phyloP scores from a whole-genome alignment of 2,888 invertebrate species.

The Pegoplata infirma region DNA sequence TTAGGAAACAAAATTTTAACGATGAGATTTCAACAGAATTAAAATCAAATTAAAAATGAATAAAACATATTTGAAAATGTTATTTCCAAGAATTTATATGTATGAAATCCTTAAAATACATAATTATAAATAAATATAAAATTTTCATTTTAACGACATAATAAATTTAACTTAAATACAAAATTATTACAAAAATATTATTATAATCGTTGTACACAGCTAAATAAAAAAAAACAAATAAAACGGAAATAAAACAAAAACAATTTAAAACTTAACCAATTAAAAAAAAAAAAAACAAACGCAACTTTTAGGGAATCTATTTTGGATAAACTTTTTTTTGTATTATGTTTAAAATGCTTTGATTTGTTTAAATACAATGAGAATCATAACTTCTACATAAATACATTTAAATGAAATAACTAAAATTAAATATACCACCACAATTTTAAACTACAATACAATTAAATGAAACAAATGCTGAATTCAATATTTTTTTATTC shows the following conservation, averaged over 20 bases:
- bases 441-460: conserved; percentile 57
- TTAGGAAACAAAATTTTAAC: neutral
- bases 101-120: neutral
- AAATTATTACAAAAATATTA: too few relatives aligned
- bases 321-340: conserved; percentile 56
- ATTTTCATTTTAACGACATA: neutral
- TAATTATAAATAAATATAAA: neutral
- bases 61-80: neutral
- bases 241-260: conserved; percentile 30
- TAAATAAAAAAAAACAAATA: neutral
- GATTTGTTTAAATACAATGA: conserved; percentile 35
- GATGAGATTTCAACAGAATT: neutral
- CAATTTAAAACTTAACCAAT: conserved; percentile 51
- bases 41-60: conserved; percentile 16
- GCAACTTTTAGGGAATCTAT: conserved; percentile 69
- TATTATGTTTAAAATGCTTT: too few relatives aligned
- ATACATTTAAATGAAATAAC: conserved; percentile 15
- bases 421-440: conserved; percentile 62
- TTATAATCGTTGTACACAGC: too few relatives aligned
- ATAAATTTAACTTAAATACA: neutral
- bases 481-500: conserved; percentile 17
- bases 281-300: too few relatives aligned
- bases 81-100: too few relatives aligned
- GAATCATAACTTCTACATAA: too few relatives aligned
- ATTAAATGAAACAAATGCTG: conserved; percentile 11